phyloP scores from a whole-genome alignment of 1,140 invertebrate genomes.

The Drosophila kanapiae region DNA sequence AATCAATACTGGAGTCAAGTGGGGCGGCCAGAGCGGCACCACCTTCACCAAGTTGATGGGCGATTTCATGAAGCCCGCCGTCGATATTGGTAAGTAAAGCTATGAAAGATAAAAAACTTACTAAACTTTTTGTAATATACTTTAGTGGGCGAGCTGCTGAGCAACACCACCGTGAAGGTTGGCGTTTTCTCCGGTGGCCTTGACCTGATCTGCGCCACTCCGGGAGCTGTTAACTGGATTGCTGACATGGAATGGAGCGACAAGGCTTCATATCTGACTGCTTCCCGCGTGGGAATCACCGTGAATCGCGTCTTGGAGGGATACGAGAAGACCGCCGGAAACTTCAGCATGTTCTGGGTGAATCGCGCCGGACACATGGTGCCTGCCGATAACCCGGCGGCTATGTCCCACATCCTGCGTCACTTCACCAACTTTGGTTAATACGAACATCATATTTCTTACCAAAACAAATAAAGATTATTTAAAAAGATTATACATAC shows the following conservation, averaged over 20 bases:
- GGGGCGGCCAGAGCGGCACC: constrained; percentile 87
- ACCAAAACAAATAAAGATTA: constrained; percentile 11
- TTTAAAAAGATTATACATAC: neutral
- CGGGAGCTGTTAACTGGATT: constrained; percentile 90
- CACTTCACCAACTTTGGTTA: constrained; percentile 73
- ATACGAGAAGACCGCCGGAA: constrained; percentile 88
- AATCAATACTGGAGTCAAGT: constrained; percentile 88
- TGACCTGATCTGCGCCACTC: constrained; percentile 90
- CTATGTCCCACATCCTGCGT: constrained; percentile 74
- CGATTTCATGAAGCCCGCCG: constrained; percentile 95
- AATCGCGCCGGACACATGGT: constrained; percentile 88
- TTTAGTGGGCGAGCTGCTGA: constrained; percentile 90
- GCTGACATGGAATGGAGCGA: constrained; percentile 89
- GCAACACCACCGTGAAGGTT: constrained; percentile 87
- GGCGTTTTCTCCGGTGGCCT: constrained; percentile 85
- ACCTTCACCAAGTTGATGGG: constrained; percentile 89
- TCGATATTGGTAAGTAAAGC: constrained; percentile 87
- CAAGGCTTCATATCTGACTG: constrained; percentile 86
- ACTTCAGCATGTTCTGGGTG: constrained; percentile 92
- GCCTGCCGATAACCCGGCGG: constrained; percentile 79
- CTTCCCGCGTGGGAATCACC: constrained; percentile 86
- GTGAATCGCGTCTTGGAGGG: constrained; percentile 88
- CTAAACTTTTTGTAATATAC: constrained; percentile 85
- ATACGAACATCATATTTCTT: no score
- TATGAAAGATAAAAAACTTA: no score